Conservation (phyloP, 2,113 vertebrate species). For the Xerus inauris region DNA sequence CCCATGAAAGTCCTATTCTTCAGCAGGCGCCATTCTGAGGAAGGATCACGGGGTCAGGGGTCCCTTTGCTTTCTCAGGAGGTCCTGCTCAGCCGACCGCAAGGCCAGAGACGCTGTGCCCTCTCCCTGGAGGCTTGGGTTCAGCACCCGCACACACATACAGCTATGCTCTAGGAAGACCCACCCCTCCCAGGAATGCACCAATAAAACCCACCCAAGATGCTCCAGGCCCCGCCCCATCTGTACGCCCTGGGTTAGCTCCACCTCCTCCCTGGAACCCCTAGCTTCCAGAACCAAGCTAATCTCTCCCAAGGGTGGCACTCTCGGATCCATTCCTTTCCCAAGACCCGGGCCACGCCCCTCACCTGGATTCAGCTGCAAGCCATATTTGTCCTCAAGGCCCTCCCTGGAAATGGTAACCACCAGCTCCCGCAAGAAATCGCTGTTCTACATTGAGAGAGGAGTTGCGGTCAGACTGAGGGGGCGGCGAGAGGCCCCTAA, state of each 20-base stretch:
- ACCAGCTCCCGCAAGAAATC: constrained; percentile 93
- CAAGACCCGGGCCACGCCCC: background rate
- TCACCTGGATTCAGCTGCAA: constrained; percentile 89
- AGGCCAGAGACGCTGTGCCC: too few relatives aligned
- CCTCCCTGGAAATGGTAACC: constrained; percentile 91
- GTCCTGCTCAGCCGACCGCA: fast-evolving
- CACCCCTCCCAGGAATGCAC: fast-evolving
- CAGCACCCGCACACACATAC: too few relatives aligned
- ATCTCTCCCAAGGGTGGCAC: too few relatives aligned
- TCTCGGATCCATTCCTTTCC: fast-evolving
- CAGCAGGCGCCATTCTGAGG: constrained; percentile 91
- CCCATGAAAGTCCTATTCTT: constrained; percentile 93
- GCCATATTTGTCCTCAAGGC: constrained; percentile 92
- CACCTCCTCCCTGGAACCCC: background rate
- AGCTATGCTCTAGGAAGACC: background rate
- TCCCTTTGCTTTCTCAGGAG: background rate
- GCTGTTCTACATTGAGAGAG: constrained; percentile 72
- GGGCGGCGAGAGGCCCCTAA: background rate
- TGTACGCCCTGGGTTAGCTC: background rate
- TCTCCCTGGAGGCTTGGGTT: fast-evolving
- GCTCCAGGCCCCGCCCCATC: background rate
- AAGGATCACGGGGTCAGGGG: fast-evolving
- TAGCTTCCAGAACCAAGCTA: background rate
- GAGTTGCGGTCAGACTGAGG: too few relatives aligned
- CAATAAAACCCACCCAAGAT: background rate